Base-by-base conservation (phyloP, 2,113 vertebrate genomes). In the Hippocampus mohnikei region DNA sequence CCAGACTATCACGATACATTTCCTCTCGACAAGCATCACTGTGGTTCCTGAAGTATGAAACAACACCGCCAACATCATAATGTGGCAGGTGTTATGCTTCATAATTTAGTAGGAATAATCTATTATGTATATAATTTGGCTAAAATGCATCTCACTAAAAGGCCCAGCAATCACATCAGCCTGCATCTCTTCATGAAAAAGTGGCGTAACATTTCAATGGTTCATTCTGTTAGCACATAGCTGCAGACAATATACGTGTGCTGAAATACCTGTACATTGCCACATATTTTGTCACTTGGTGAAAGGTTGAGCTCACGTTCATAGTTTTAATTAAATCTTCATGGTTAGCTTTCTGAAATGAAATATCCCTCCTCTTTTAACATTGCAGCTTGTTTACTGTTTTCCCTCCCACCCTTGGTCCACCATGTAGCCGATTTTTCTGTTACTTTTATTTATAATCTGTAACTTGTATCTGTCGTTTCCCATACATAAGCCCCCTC, bases 91-190 rank as follows among this genome's bases (percentile, higher is more conserved):
- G 82, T 84, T 77, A 67, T 55, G 42, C 70, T 88, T 61, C 82
- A 89, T 89, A 78, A 89, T 89, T 89, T 72, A 89, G 70, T 18
- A 67, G 77, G 67, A 66, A 66, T 76, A 77, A 88, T 87, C 68
- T 60, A 88, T 85, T 88, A 87, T 87, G 80, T 52, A 88, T 88
- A 77, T 85, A 63, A 80, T 74, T 80, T 78, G 72, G 33, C 74
- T 80, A 80, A 80, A 84, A 77, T 62, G 72, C 82, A 72, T 79
- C 67, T 79, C 40, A 71, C 76, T 83, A 82, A 83, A 76, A 80
- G 78, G 70, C 79, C 59, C n/a, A 56, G 27, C 65, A 66, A 74
- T 76, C 63, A 52, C 63, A 74, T 76, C 58, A 67, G 72, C 25
- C 62, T 59, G 75, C 58, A 63, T 73, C 25, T 37, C 27, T 63